Evolutionary conservation across 2,113 vertebrate genomes (phyloP), one percentile per base, ranked within the genome.

Genomic region (Barbus barbus): DNA sequence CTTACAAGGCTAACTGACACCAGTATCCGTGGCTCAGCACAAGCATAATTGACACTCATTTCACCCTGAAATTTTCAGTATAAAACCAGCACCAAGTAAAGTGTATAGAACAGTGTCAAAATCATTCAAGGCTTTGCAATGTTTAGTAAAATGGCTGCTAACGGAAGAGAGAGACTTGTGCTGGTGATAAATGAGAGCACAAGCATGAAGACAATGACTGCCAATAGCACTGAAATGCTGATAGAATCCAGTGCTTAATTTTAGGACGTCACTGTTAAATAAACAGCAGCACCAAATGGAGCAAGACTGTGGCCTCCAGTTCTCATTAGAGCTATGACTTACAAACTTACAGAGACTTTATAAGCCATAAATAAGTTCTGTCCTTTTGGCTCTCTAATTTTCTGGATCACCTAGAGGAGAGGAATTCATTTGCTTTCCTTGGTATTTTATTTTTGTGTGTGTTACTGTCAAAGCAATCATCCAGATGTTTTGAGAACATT

Each of bases 1-100:
- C 86, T 89, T 20, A 96, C 95, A 26, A 94, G 92, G 24, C 92
- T 91, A 33, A 96, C 96, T 0, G 95, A 96, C 92, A 95, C 84
- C 1, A 95, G 94, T 81, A 72, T 90, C 89, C 91, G 90, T 0
- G 69, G 88, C 0, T 84, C 93, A 0, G 93, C 90, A 7, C 95
- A 94, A 0, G 94, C 90, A 0, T 96, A 85, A 3, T 0, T 63
- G n/a, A 41, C 20, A 9, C 41, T 51, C 36, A 12, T 22, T 9
- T 1, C 1, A 13, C 24, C 36, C 3, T 16, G n/a, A 56, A 44
- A 36, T 9, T 14, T 46, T 38, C 36, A 61, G 18, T 3, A 9
- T 31, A 31, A 75, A 22, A 20, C 28, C 51, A 46, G 44, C 44
- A 46, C 3, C 44, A 48, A 48, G 46, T 48, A 48, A 48, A 48